Percentiles rank a stretch among this genome's conserved stretches.
Evolutionary conservation across 2,888 invertebrate genomes (phyloP).

Genomic region (Alsophila aescularia): DNA sequence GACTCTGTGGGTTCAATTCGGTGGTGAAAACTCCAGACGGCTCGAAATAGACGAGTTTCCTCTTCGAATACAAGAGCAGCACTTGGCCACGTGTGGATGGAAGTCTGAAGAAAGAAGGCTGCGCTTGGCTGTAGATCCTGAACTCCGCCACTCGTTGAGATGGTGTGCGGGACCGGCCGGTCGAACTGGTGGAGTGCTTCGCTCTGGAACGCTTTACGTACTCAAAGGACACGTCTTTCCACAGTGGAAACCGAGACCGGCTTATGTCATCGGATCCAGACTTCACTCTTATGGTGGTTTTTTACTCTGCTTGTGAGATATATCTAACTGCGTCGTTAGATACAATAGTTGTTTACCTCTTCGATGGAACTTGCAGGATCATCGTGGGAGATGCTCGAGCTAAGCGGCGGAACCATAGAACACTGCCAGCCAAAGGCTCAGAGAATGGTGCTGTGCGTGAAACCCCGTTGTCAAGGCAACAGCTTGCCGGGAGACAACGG

Average conservation of each 20-base stretch:
- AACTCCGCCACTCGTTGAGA: conserved; percentile 84
- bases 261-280: conserved; percentile 85
- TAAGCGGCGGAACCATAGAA: conserved; percentile 75
- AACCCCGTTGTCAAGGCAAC: conserved; percentile 71
- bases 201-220: conserved; percentile 82
- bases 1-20: conserved; percentile 83
- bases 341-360: neutral
- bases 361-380: conserved; percentile 54
- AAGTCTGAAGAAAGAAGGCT: conserved; percentile 83
- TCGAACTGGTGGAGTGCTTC: conserved; percentile 69
- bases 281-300: conserved; percentile 82
- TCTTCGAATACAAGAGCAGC: conserved; percentile 85
- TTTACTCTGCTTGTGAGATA: neutral
- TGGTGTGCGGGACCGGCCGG: conserved; percentile 86
- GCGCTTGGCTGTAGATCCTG: conserved; percentile 87
- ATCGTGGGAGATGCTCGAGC: conserved; percentile 72
- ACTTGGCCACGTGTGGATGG: conserved; percentile 85
- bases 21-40: conserved; percentile 82
- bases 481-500: conserved; percentile 56
- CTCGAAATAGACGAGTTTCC: conserved; percentile 83
- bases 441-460: conserved; percentile 73
- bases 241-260: conserved; percentile 86
- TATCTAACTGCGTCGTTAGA: neutral
- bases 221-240: conserved; percentile 88
- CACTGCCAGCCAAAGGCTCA: conserved; percentile 75